Base-by-base conservation (phyloP, 2,888 invertebrate genomes). In the Melanophora roralis region DNA sequence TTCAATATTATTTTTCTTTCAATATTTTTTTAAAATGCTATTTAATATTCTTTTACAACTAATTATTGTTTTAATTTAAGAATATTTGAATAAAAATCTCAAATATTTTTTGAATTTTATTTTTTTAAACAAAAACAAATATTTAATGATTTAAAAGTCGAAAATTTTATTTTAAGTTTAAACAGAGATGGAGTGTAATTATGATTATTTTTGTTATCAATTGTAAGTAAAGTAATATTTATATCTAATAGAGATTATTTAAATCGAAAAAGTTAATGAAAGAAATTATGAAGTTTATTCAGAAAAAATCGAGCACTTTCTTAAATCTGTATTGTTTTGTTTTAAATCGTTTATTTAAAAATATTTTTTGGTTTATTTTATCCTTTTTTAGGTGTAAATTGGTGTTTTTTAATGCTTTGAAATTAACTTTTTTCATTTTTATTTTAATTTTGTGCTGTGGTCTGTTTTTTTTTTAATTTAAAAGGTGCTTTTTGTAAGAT, bases 321-420 rank as follows among this genome's bases (percentile, higher is more conserved):
- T 16, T 43, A 9, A 47, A 45, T 9, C 8, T 43, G 16, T 59
- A 1, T 27, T 47, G 11, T 16, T 53, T 55, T 38, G 0, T 34
- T 12, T 55, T 32, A 19, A 19, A 14, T 23, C 9, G 8, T 43
- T 16, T 21, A 11, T 36, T 57, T 80, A 51, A 71, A 80, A 80
- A 76, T 68, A 72, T 34, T n/a, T 76, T 55, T 69, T 49, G 21
- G 64, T 69, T 71, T 0, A n/a, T 45, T 14, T 5, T 62, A 59
- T 3, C 16, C 12, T 62, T 45, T 68, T 9, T 62, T 14, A 12
- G 9, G 32, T 47, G 74, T 74, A 78, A 78, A 78, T 78, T 78
- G 78, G 83, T 83, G 83, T 83, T 79, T 75, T 72, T 68, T 19
- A 67, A 67, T 51, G 53, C 43, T 69, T 57, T 59, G 36, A n/a